Evolutionary conservation across 2,113 vertebrate genomes (phyloP), one percentile per base, ranked within the genome.

Genomic region (Speoplatyrhinus poulsoni): DNA sequence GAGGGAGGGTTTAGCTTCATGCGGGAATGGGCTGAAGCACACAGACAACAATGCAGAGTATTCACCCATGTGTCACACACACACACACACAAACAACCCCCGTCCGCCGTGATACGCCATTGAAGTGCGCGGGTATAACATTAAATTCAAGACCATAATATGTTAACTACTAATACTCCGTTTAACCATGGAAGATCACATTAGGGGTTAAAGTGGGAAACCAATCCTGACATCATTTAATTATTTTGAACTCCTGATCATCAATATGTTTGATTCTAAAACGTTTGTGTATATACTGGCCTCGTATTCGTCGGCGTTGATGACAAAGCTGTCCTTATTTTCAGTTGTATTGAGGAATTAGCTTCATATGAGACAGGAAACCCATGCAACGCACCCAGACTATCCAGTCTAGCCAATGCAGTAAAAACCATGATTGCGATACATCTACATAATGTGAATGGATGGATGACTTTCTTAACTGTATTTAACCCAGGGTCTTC

Each of bases 1-100:
- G 63, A 36, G 75, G 77, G 76, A 67, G 4, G 7, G 50, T 16
- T 60, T 70, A 77, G 80, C 72, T 73, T 79, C 73, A 90, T 91
- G 91, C 84, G 90, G 88, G 91, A 91, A 93, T 86, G 76, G 69
- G 72, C 79, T 36, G 80, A 81, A 80, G 84, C 90, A 90, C 84
- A 84, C 82, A 76, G 80, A 90, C 83, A 87, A 92, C 90, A 92
- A 92, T 91, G 80, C 55, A 12, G 65, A 76, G 36, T 84, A 87
- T 92, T 90, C 89, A 79, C 87, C 33, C 82, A 85, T 72, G 58
- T 17, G 59, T 13, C 55, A 26, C 46, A 53, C 75, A 17, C 55
- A 26, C 46, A 17, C 55, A 26, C 46, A 53, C 75, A 67, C 85
- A 88, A 82, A 85, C 85, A 82, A 60, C 73, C 82, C 77, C 69